Conservation (phyloP, 1,140 invertebrate genomes). For the Dinoponera quadriceps region DNA sequence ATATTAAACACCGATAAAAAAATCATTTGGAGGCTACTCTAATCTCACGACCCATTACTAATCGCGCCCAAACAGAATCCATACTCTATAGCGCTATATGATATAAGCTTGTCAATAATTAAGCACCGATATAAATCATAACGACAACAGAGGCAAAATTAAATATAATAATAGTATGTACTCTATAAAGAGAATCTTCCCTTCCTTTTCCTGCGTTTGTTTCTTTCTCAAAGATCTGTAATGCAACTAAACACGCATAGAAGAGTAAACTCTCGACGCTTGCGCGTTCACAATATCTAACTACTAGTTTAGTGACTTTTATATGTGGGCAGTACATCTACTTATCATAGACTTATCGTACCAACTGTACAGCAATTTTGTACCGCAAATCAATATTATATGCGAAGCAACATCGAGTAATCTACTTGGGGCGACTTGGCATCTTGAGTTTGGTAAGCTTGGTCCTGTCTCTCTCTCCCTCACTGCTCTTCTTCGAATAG, state of each 20-base stretch:
- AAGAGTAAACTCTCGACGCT: constrained; percentile 5
- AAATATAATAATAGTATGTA: constrained; percentile 5
- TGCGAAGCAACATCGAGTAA: constrained; percentile 54
- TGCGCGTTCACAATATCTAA: constrained; percentile 19
- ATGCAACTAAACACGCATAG: neutral
- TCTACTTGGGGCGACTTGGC: constrained; percentile 63
- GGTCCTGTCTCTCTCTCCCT: constrained; percentile 81
- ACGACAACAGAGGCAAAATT: constrained; percentile 15
- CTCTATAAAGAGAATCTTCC: neutral
- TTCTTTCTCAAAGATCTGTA: neutral
- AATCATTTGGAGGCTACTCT: neutral
- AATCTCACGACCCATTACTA: neutral
- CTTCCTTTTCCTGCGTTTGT: neutral
- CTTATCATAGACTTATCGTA: too few relatives aligned
- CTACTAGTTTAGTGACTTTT: neutral
- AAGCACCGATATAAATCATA: neutral
- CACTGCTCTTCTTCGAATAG: constrained; percentile 33
- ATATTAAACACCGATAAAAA: constrained; percentile 14
- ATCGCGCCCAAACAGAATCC: neutral
- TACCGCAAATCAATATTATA: constrained; percentile 28
- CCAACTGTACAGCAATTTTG: constrained; percentile 18
- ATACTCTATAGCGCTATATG: constrained; percentile 10
- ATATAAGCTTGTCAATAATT: constrained; percentile 33
- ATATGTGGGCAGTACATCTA: too few relatives aligned
- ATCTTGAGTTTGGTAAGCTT: constrained; percentile 82